Conservation (phyloP, 2,888 invertebrate species). For the Mythimna lalbum region DNA sequence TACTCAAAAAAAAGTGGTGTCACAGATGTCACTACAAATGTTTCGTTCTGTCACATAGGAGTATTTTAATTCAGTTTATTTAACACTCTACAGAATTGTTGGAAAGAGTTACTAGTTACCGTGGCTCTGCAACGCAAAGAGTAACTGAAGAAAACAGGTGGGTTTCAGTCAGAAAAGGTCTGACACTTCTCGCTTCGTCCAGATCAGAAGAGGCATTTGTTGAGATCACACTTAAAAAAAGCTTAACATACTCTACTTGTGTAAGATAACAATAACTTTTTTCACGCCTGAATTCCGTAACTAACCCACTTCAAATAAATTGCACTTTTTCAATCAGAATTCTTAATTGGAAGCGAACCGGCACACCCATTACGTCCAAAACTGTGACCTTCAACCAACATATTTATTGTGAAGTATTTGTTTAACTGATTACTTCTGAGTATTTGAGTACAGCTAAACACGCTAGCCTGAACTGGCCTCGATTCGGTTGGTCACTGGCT, state of each 20-base stretch:
- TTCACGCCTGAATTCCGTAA: neutral
- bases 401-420: conserved; percentile 45
- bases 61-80: neutral
- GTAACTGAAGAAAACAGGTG: too few relatives aligned
- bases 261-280: neutral
- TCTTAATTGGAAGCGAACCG: conserved; percentile 28
- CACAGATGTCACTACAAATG: too few relatives aligned
- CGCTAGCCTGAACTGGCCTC: conserved; percentile 18
- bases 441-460: conserved; percentile 32
- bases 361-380: conserved; percentile 7
- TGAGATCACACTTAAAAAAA: too few relatives aligned
- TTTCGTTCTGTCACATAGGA: neutral
- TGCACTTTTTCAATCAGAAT: conserved; percentile 34
- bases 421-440: conserved; percentile 28
- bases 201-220: too few relatives aligned
- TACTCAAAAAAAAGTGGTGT: too few relatives aligned
- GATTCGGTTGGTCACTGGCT: neutral
- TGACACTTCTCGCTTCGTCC: too few relatives aligned
- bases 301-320: conserved; percentile 10
- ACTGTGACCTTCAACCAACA: conserved; percentile 32
- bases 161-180: too few relatives aligned
- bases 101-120: too few relatives aligned
- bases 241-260: too few relatives aligned
- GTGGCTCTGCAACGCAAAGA: too few relatives aligned
- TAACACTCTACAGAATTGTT: too few relatives aligned